Percentiles rank a stretch among this genome's conserved stretches.
These are phyloP conservation scores for Decapterus maruadsi DNA, from an alignment of 2,797 vertebrate genomes.

Conservation along the genomic window DNA sequence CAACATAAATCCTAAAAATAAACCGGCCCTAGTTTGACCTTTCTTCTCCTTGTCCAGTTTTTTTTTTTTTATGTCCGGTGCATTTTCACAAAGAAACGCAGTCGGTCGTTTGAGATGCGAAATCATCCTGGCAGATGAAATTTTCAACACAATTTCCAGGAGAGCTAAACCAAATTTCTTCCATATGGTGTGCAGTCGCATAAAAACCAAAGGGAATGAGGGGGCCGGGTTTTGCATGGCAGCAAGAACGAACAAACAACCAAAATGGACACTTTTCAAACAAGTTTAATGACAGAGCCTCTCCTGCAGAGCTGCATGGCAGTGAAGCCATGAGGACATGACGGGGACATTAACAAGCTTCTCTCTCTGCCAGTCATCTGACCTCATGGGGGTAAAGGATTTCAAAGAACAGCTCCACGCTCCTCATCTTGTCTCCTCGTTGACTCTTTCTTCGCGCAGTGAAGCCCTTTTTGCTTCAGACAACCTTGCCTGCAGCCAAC, in stretches of 20 bases:
- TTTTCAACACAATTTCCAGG: conserved; percentile 70
- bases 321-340: conserved; percentile 12
- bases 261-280: conserved; percentile 55
- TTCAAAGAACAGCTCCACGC: conserved; percentile 25
- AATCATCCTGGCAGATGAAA: conserved; percentile 70
- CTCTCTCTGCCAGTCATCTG: conserved; percentile 24
- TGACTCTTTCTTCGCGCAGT: conserved; percentile 39
- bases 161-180: conserved; percentile 74
- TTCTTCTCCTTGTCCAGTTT: conserved; percentile 43
- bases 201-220: conserved; percentile 48
- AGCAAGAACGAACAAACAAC: conserved; percentile 13
- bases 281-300: conserved; percentile 44
- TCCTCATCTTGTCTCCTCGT: conserved; percentile 23
- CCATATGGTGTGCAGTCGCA: conserved; percentile 69
- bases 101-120: conserved; percentile 45
- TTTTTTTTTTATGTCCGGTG: conserved; percentile 10
- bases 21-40: conserved; percentile 41
- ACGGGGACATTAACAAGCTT: conserved; percentile 52
- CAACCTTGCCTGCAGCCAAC: conserved; percentile 69
- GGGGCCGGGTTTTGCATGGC: conserved; percentile 28
- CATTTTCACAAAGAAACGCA: conserved; percentile 37
- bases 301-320: conserved; percentile 30
- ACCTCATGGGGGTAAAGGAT: conserved; percentile 33
- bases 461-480: conserved; percentile 65
- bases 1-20: conserved; percentile 45